phyloP scores from a whole-genome alignment of 2,888 invertebrate species.

The Vannuccia rotundouncinata region DNA sequence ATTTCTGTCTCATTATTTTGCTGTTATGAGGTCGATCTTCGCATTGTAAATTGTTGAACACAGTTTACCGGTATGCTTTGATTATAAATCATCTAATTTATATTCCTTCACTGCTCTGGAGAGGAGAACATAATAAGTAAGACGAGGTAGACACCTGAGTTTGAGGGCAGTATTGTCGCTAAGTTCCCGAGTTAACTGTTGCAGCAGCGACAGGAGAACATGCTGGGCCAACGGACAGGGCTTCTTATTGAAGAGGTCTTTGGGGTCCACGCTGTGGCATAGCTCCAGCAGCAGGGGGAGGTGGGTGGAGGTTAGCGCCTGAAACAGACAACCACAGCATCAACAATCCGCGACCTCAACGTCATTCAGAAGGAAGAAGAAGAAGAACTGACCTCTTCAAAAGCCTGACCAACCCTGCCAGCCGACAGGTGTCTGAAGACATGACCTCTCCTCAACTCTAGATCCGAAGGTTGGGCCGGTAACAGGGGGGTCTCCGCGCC shows the following conservation, averaged over 20 bases:
- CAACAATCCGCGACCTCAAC: neutral
- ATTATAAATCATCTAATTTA: too few relatives aligned
- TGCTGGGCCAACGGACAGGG: constrained; percentile 67
- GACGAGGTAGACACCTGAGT: too few relatives aligned
- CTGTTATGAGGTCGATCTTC: too few relatives aligned
- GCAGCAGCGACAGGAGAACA: constrained; percentile 81
- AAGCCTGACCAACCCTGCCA: neutral
- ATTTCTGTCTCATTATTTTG: too few relatives aligned
- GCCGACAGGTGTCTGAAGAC: neutral
- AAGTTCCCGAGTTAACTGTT: constrained; percentile 64
- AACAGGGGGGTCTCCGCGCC: neutral
- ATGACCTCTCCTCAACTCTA: neutral
- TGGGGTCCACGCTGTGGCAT: constrained; percentile 75
- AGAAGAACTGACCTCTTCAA: neutral
- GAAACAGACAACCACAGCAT: constrained; percentile 52
- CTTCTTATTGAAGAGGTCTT: constrained; percentile 64
- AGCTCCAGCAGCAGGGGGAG: constrained; percentile 76
- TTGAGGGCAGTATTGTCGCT: constrained; percentile 16
- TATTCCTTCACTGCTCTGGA: too few relatives aligned
- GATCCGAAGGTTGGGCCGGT: neutral
- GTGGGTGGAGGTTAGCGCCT: constrained; percentile 75
- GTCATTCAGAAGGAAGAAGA: neutral
- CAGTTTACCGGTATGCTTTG: too few relatives aligned
- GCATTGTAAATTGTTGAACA: too few relatives aligned
- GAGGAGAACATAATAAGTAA: too few relatives aligned